phyloP scores from a whole-genome alignment of 1,140 invertebrate genomes.

The Meloidogyne chitwoodi region DNA sequence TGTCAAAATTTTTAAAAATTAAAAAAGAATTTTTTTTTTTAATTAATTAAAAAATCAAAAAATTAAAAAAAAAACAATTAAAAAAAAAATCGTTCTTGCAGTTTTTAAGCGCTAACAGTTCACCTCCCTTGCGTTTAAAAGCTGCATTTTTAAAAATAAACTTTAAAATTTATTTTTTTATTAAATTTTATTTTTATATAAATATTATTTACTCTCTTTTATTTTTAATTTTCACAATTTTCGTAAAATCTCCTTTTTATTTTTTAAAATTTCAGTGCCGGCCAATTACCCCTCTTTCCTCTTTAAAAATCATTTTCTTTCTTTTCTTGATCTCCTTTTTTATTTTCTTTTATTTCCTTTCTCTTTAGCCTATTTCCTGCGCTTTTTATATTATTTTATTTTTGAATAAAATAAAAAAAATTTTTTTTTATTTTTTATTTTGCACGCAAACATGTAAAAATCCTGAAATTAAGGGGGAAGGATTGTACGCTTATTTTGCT shows the following conservation, averaged over 20 bases:
- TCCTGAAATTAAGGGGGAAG: not conserved
- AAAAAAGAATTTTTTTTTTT: too few species aligned
- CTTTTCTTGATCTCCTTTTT: not conserved
- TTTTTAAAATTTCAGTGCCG: not conserved
- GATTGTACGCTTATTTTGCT: not conserved
- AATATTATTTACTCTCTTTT: not conserved
- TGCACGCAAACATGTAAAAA: constrained; percentile 1
- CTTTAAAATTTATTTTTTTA: too few species aligned
- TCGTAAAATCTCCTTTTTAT: not conserved
- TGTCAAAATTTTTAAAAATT: too few species aligned
- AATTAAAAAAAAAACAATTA: too few species aligned
- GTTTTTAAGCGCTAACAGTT: too few species aligned
- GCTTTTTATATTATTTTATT: not conserved
- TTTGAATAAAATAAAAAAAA: too few species aligned
- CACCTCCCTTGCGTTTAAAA: too few species aligned
- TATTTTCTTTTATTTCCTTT: not conserved
- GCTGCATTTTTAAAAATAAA: too few species aligned
- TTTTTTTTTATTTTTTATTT: not conserved
- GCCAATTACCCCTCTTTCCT: not conserved
- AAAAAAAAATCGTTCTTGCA: too few species aligned
- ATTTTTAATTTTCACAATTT: not conserved
- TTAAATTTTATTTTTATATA: too few species aligned
- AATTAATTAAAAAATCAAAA: too few species aligned
- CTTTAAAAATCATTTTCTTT: not conserved
- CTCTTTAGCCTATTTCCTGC: not conserved